Base-by-base conservation (phyloP, 2,888 invertebrate species). In the Parochlus steinenii region DNA sequence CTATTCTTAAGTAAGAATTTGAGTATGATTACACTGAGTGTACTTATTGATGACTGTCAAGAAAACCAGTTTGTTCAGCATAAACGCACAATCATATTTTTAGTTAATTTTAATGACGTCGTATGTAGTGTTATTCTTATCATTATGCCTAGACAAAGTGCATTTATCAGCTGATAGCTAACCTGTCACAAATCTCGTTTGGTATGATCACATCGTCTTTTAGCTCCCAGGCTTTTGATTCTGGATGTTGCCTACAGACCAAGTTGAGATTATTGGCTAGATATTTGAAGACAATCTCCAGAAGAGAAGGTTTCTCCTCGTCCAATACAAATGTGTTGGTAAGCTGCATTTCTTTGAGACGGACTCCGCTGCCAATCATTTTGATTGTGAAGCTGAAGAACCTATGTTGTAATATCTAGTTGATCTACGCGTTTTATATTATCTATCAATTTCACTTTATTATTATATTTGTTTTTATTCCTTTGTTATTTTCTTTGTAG, bases 171-270 rank as follows among this genome's bases (percentile, higher is more conserved):
- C 4, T 7, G 14, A 2, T 35, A 19, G 33, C 39, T 37, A 30
- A 42, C 45, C 63, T 67, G 52, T 78, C 76, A 53, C 76, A 76
- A 43, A 79, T 71, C 53, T 76, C 77, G 41, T 69, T 69, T 4
- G 78, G 77, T 31, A 79, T 55, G 14, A 68, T 63, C 38, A 77
- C 56, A 27, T 69, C 71, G 35, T 68, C 58, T 37, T 61, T 61
- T 3, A 78, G 52, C 25, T 45, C 46, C 7, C 58, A 48, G 33
- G 53, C 47, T 4, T 55, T 55, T 5, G 41, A 42, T 8, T 44
- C 43, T n/a, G 45, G 43, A 6, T 45, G 46, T 12, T 45, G 42
- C 20, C 43, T 40, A 37, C 56, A 56, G 29, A 58, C 50, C n/a
- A 57, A 52, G 40, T 53, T 45, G 32, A 59, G 41, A 44, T 56